Evolutionary conservation across 2,797 vertebrate species (phyloP).

Genomic region (Tenualosa thibaudeaui): DNA sequence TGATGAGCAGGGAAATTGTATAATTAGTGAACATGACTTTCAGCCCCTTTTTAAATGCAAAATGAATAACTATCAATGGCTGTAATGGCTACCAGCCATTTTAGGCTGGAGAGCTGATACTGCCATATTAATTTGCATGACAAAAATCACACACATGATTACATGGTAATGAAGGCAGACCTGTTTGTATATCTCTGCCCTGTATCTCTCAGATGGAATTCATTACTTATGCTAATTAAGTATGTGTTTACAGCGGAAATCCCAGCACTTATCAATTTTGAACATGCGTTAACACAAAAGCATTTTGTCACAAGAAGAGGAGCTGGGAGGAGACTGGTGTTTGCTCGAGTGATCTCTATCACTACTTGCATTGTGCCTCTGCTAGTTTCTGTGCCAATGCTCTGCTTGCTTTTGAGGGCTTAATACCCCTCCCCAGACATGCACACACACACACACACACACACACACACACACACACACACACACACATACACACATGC

Average conservation of each 20-base stretch:
- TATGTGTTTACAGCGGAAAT: background rate
- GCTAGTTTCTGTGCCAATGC: background rate
- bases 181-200: background rate
- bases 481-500: background rate
- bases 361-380: background rate
- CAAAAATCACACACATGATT: slow-evolving; percentile 9
- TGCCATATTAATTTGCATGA: slow-evolving; percentile 38
- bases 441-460: background rate
- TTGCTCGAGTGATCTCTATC: background rate
- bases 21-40: slow-evolving; percentile 16
- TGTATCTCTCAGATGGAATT: background rate
- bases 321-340: background rate
- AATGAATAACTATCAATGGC: background rate
- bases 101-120: slow-evolving; percentile 3
- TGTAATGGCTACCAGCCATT: slow-evolving; percentile 10
- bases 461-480: slow-evolving; percentile 7
- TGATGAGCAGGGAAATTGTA: background rate
- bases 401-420: background rate
- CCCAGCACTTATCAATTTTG: background rate
- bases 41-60: background rate
- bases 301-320: background rate
- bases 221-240: background rate
- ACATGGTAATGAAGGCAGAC: background rate
- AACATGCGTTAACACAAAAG: slow-evolving; percentile 8
- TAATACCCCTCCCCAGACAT: background rate